These are phyloP conservation scores for Hymenopus coronatus DNA, from an alignment of 2,888 invertebrate genomes.

Conservation along the genomic window DNA sequence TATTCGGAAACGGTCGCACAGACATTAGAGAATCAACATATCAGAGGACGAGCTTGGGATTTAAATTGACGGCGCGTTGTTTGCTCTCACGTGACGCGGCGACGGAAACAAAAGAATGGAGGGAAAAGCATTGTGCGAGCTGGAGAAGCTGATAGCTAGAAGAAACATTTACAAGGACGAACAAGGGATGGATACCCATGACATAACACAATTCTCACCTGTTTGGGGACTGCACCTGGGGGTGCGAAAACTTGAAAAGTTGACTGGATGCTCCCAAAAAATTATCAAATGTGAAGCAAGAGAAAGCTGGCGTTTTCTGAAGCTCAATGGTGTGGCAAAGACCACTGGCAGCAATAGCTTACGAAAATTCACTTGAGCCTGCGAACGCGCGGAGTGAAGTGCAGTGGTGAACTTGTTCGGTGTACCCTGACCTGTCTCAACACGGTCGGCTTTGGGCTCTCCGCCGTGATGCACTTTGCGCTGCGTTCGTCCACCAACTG, in stretches of 20 bases:
- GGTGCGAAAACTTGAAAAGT: background rate
- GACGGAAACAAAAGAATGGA: background rate
- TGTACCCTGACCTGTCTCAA: conserved; percentile 26
- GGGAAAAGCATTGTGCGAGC: background rate
- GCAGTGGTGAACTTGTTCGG: background rate
- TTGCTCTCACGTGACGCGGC: background rate
- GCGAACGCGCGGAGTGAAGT: background rate
- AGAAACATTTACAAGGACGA: background rate
- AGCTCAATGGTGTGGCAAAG: background rate
- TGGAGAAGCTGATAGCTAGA: background rate
- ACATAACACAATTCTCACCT: background rate
- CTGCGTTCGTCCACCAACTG: background rate
- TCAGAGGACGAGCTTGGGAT: background rate
- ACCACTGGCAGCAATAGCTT: background rate
- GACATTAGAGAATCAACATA: too few species aligned
- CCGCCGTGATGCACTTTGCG: conserved; percentile 16
- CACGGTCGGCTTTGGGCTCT: conserved; percentile 19
- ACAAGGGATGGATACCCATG: background rate
- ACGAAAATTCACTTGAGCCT: background rate
- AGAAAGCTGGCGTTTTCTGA: background rate
- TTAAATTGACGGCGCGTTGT: background rate
- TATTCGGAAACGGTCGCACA: too few species aligned
- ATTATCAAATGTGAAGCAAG: background rate
- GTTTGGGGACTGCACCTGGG: background rate
- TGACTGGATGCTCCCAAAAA: background rate